Evolutionary conservation across 1,140 invertebrate species (phyloP), one percentile per base, ranked within the genome.

Genomic region (Rhagoletis zephyria): DNA sequence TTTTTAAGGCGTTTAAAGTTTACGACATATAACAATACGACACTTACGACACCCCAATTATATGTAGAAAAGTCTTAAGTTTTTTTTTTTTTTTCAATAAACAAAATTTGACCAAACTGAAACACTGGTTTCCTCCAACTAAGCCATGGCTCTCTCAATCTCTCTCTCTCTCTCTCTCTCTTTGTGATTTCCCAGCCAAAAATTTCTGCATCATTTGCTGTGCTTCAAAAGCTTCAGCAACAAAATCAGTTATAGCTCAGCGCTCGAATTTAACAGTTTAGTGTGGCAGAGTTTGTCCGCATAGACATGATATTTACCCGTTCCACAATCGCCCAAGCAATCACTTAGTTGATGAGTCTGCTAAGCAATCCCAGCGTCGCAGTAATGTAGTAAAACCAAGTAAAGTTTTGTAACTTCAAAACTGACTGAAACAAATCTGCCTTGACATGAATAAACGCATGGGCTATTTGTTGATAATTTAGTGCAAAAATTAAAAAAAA

Each of bases 161-260:
- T n/a, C 16, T 77, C 74, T 59, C 48, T 81, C 16, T 77, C 74
- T 59, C 48, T 81, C 45, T 51, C 10, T 4, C 42, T 77, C 48
- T 77, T 48, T 48, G 6, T 9, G 42, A n/a, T 48, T 77, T 12
- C 5, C 48, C 64, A 81, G 10, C 10, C 40, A 77, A 77, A 63
- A 63, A 14, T n/a, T 63, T 14, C 16, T 14, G 9, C 12, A 14
- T 63, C 12, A 51, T 51, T 10, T 81, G 6, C 5, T 51, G 16
- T 56, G 4, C 14, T 16, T n/a, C 12, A 74, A 81, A 81, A 81
- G 48, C 74, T 81, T 74, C 42, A 9, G 56, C 9, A 19, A 42
- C 74, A 81, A 81, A 81, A 56, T 81, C 74, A 81, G 74, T 81
- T 45, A 81, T 19, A 10, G 16, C 48, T 81, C 42, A 56, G 74